Evolutionary conservation across 2,888 invertebrate genomes (phyloP).

Genomic region (Papilio demoleus): DNA sequence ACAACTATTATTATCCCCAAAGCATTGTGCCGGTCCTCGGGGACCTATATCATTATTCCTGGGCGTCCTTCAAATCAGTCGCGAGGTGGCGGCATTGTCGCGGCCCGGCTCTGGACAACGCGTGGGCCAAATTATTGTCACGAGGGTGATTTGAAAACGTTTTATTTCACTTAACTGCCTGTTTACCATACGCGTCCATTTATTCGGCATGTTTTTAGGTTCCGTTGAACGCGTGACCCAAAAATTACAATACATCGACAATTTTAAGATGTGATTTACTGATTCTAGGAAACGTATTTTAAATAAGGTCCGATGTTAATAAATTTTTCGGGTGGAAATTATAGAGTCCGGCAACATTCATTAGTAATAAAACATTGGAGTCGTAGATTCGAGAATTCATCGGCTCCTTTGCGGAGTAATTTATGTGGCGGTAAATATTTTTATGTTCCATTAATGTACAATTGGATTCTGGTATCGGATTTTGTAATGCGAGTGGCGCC

Average conservation of each 20-base stretch:
- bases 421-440: slow-evolving; percentile 80
- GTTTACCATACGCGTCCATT: slow-evolving; percentile 66
- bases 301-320: slow-evolving; percentile 56
- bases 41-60: slow-evolving; percentile 80
- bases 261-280: slow-evolving; percentile 59
- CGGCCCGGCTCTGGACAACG: slow-evolving; percentile 64
- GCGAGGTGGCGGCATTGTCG: slow-evolving; percentile 75
- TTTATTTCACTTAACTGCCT: slow-evolving; percentile 78
- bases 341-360: slow-evolving; percentile 66
- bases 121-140: slow-evolving; percentile 67
- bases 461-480: slow-evolving; percentile 74
- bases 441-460: slow-evolving; percentile 78
- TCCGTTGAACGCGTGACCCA: slow-evolving; percentile 53
- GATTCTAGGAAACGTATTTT: slow-evolving; percentile 53
- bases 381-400: slow-evolving; percentile 71
- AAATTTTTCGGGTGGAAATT: slow-evolving; percentile 63
- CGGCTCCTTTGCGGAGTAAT: slow-evolving; percentile 77
- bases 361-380: slow-evolving; percentile 74
- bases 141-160: slow-evolving; percentile 70
- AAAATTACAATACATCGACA: slow-evolving; percentile 58
- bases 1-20: slow-evolving; percentile 81
- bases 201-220: slow-evolving; percentile 67
- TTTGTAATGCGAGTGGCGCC: slow-evolving; percentile 80
- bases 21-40: slow-evolving; percentile 78
- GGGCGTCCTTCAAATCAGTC: slow-evolving; percentile 75